phyloP scores from a whole-genome alignment of 2,888 invertebrate species.

The Mesorhabditis spiculigera region DNA sequence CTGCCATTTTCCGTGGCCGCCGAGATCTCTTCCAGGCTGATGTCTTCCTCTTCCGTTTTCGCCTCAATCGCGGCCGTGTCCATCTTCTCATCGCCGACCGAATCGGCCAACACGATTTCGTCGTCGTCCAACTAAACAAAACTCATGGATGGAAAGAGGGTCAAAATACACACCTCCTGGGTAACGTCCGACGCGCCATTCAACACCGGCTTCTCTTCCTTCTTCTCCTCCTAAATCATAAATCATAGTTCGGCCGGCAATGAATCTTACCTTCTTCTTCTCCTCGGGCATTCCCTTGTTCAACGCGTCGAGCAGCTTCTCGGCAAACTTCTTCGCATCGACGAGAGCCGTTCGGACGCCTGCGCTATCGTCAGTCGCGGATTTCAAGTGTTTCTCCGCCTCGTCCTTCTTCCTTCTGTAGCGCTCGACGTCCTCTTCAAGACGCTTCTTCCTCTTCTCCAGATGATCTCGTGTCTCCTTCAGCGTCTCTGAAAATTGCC shows the following conservation, averaged over 20 bases:
- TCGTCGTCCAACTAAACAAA: slow-evolving; percentile 12
- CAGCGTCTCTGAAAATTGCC: slow-evolving; percentile 15
- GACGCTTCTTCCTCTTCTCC: slow-evolving; percentile 35
- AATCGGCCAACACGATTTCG: slow-evolving; percentile 16
- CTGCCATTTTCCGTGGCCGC: not conserved
- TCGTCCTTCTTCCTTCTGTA: slow-evolving; percentile 44
- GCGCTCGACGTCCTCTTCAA: slow-evolving; percentile 41
- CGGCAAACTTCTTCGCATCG: slow-evolving; percentile 14
- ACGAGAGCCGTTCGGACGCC: not conserved
- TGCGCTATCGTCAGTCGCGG: not conserved
- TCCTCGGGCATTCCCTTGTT: slow-evolving; percentile 31
- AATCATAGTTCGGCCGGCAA: not conserved
- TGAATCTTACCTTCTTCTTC: slow-evolving; percentile 9
- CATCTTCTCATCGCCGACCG: slow-evolving; percentile 7
- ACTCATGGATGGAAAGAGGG: not conserved
- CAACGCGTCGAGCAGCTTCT: slow-evolving; percentile 24
- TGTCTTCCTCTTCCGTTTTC: not conserved
- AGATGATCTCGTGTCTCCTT: slow-evolving; percentile 14
- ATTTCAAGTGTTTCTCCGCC: slow-evolving; percentile 30
- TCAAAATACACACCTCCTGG: no score
- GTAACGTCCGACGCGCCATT: not conserved
- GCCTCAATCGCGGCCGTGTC: no score
- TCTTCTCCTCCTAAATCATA: slow-evolving; percentile 12
- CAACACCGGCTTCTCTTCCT: slow-evolving; percentile 15
- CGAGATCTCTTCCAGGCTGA: not conserved